These are phyloP conservation scores for Gavialis gangeticus DNA, from an alignment of 2,113 vertebrate species.

Conservation along the genomic window DNA sequence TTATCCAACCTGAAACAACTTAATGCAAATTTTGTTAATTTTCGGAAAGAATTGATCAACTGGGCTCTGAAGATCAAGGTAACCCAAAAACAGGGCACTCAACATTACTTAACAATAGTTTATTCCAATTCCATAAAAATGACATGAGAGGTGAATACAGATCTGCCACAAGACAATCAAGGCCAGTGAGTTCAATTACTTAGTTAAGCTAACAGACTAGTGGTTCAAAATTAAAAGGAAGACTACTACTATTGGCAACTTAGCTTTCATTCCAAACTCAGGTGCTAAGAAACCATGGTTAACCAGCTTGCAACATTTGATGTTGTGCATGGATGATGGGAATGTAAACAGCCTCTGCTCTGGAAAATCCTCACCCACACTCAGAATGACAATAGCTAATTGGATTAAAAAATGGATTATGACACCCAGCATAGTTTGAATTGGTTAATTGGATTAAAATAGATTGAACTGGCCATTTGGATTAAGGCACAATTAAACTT, in stretches of 20 bases:
- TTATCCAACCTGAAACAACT: neutral
- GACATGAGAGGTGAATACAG: neutral
- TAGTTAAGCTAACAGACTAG: neutral
- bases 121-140: constrained; percentile 7
- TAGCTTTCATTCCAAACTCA: neutral
- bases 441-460: constrained; percentile 71
- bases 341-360: constrained; percentile 17
- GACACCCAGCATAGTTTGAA: constrained; percentile 69
- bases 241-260: neutral
- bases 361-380: constrained; percentile 12
- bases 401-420: constrained; percentile 77
- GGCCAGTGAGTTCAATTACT: constrained; percentile 40
- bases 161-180: constrained; percentile 27
- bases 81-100: too few relatives aligned
- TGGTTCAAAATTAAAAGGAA: constrained; percentile 23
- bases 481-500: constrained; percentile 78
- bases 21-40: neutral
- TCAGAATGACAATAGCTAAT: constrained; percentile 67
- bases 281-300: neutral
- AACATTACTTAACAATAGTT: too few relatives aligned
- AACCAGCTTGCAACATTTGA: neutral
- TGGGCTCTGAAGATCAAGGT: too few relatives aligned
- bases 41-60: neutral
- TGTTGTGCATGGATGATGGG: neutral
- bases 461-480: constrained; percentile 71